A percentile compares a stretch with the other conserved stretches of the same genome.
These are phyloP conservation scores for Tetramorium parvispinum DNA, from an alignment of 1,140 invertebrate species.

Conservation along the genomic window DNA sequence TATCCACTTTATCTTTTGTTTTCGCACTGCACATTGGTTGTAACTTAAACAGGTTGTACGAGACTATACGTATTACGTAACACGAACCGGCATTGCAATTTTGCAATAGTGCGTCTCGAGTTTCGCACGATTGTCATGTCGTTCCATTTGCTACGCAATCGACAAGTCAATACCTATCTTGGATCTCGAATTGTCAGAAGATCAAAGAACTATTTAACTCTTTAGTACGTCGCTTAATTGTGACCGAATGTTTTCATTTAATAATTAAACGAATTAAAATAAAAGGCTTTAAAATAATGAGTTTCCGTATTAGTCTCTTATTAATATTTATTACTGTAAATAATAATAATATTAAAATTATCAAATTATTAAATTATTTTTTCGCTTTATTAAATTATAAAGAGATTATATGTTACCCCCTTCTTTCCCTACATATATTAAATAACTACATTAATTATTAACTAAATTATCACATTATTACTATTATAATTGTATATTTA, in stretches of 20 bases:
- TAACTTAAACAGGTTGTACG: conserved; percentile 11
- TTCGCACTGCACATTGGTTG: neutral
- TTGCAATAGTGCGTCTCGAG: neutral
- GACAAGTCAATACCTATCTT: neutral
- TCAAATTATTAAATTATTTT: neutral
- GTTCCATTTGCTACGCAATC: neutral
- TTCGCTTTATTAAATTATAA: conserved; percentile 4
- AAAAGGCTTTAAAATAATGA: neutral
- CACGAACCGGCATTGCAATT: conserved; percentile 9
- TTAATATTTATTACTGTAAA: neutral
- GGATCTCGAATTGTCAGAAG: neutral
- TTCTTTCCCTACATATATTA: neutral
- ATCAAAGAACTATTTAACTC: neutral
- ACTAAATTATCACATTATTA: conserved; percentile 9
- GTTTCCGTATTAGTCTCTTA: neutral
- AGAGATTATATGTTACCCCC: neutral
- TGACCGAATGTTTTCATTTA: neutral
- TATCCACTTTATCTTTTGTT: neutral
- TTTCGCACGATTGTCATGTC: conserved; percentile 1
- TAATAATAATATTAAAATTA: neutral
- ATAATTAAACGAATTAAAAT: neutral
- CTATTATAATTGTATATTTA: neutral
- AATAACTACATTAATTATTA: conserved; percentile 3
- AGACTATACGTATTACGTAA: conserved; percentile 17
- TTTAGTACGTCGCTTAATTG: neutral